A percentile compares a stretch with the other conserved stretches of the same genome.
Evolutionary conservation across 2,888 invertebrate species (phyloP).

Genomic region (Aphrophora alni): DNA sequence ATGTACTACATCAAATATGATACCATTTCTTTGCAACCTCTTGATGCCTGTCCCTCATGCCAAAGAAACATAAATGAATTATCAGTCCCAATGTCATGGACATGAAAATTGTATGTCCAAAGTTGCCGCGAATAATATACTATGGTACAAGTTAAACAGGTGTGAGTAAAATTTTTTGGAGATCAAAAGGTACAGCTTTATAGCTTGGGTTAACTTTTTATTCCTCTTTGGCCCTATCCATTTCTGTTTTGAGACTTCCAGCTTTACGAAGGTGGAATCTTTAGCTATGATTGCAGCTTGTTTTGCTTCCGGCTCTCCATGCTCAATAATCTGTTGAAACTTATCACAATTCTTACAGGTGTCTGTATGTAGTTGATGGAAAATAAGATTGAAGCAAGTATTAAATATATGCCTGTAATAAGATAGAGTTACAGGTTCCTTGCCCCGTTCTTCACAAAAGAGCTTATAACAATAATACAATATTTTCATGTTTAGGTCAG

Average conservation of each 20-base stretch:
- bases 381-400: not conserved
- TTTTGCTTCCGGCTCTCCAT: not conserved
- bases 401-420: constrained; percentile 14
- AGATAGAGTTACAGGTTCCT: not conserved
- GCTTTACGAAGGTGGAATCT: constrained; percentile 38
- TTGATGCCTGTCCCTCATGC: constrained; percentile 45
- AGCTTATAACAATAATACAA: not conserved
- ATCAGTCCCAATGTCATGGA: constrained; percentile 36
- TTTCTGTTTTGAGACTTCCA: constrained; percentile 36
- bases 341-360: constrained; percentile 15
- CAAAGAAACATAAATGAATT: constrained; percentile 43
- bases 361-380: constrained; percentile 13
- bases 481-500: too few relatives aligned
- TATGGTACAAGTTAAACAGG: constrained; percentile 43
- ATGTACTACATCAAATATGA: constrained; percentile 45
- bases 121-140: constrained; percentile 46
- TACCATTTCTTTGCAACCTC: constrained; percentile 45
- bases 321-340: too few relatives aligned
- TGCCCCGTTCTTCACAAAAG: not conserved
- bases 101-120: constrained; percentile 47
- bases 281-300: not conserved
- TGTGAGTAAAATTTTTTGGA: constrained; percentile 46
- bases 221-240: not conserved
- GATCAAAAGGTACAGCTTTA: constrained; percentile 44
- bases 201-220: not conserved